These are phyloP conservation scores for Gephyroberyx darwinii DNA, from an alignment of 2,797 vertebrate genomes.

Conservation along the genomic window DNA sequence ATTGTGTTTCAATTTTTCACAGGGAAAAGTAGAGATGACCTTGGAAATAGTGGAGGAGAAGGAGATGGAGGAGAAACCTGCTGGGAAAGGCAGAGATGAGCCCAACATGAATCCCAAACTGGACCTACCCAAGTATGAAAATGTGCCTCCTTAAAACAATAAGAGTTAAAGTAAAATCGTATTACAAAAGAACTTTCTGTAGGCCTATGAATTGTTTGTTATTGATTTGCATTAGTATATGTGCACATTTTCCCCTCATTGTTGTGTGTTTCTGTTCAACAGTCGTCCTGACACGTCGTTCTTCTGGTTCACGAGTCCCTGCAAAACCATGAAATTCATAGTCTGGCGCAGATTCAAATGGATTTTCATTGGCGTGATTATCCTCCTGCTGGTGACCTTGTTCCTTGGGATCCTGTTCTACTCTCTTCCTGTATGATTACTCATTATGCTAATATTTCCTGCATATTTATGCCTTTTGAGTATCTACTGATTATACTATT, in stretches of 20 bases:
- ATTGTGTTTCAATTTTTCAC: conserved; percentile 48
- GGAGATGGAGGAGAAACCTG: conserved; percentile 92
- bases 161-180: background rate
- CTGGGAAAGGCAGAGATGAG: conserved; percentile 96
- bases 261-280: conserved; percentile 38
- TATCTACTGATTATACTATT: background rate
- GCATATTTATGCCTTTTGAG: background rate
- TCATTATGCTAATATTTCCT: conserved; percentile 12
- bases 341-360: conserved; percentile 96
- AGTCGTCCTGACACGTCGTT: conserved; percentile 98
- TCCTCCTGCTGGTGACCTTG: conserved; percentile 87
- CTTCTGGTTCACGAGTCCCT: conserved; percentile 98
- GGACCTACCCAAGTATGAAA: conserved; percentile 90
- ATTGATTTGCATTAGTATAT: background rate
- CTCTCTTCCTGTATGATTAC: conserved; percentile 89
- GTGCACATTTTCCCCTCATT: background rate
- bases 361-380: conserved; percentile 86
- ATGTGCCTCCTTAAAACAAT: background rate
- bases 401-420: conserved; percentile 92
- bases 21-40: conserved; percentile 99
- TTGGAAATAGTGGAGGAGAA: conserved; percentile 94
- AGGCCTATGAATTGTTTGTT: background rate
- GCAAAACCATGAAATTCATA: conserved; percentile 96
- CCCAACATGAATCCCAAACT: conserved; percentile 99
- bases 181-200: background rate